Conservation (phyloP, 2,888 invertebrate species). For the Pheosia gnoma region DNA sequence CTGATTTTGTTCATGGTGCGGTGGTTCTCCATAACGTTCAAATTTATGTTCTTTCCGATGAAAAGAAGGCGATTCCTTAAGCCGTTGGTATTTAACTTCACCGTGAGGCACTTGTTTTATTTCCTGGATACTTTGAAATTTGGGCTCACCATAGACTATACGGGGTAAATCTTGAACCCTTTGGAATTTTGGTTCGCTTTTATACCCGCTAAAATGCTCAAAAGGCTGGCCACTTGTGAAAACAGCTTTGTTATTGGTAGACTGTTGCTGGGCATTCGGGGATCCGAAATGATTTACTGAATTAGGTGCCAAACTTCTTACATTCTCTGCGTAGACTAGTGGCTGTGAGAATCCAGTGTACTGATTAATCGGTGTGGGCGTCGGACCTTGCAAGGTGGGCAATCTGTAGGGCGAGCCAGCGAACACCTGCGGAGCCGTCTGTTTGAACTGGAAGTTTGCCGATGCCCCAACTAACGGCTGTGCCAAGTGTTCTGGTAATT, state of each 20-base stretch:
- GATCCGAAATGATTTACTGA: slow-evolving; percentile 16
- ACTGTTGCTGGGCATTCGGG: slow-evolving; percentile 53
- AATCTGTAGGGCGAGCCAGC: slow-evolving; percentile 59
- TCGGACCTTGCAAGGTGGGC: slow-evolving; percentile 51
- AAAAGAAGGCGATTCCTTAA: slow-evolving; percentile 25
- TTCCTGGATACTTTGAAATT: slow-evolving; percentile 49
- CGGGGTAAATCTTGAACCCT: slow-evolving; percentile 25
- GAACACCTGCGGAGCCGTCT: slow-evolving; percentile 56
- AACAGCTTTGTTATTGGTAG: slow-evolving; percentile 55
- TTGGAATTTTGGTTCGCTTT: slow-evolving; percentile 45
- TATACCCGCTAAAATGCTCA: slow-evolving; percentile 44
- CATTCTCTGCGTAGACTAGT: slow-evolving; percentile 53
- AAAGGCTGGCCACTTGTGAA: slow-evolving; percentile 49
- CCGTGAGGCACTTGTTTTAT: slow-evolving; percentile 23
- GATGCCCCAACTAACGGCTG: slow-evolving; percentile 67
- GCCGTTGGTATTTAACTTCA: slow-evolving; percentile 19
- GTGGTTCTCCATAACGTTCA: slow-evolving; percentile 21
- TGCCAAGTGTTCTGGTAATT: slow-evolving; percentile 69
- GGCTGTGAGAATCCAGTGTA: slow-evolving; percentile 53
- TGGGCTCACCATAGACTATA: slow-evolving; percentile 19
- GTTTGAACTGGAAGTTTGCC: slow-evolving; percentile 57
- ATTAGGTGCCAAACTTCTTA: slow-evolving; percentile 49
- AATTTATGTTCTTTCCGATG: slow-evolving; percentile 23
- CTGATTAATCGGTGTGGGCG: slow-evolving; percentile 45
- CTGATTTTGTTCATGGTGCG: slow-evolving; percentile 31